Conservation (phyloP, 1,140 invertebrate genomes). For the Calliopsis andreniformis region DNA sequence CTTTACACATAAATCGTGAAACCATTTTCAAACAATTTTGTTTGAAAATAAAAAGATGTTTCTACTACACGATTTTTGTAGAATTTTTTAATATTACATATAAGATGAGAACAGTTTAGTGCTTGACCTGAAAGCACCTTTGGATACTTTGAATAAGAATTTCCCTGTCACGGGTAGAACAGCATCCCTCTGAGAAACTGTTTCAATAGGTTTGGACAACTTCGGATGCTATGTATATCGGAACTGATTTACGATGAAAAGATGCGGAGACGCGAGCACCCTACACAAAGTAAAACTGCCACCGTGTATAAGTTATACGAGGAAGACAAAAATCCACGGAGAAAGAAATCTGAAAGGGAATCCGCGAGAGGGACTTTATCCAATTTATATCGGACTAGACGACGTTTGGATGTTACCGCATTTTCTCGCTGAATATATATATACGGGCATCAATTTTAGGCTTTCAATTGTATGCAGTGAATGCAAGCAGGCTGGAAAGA, state of each 20-base stretch:
- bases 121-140: not conserved
- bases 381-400: constrained; percentile 25
- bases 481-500: not conserved
- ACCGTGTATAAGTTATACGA: not conserved
- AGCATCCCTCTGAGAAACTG: not conserved
- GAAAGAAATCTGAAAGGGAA: constrained; percentile 16
- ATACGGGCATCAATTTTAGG: not conserved
- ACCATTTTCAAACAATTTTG: no score
- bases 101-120: no score
- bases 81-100: no score
- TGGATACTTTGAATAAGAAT: not conserved
- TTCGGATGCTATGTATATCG: not conserved
- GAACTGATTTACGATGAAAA: constrained; percentile 20
- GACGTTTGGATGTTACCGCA: constrained; percentile 20
- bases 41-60: no score
- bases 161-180: not conserved
- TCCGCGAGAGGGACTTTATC: constrained; percentile 19
- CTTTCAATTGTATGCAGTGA: not conserved
- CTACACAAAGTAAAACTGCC: constrained; percentile 4
- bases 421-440: not conserved
- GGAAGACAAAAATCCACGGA: not conserved
- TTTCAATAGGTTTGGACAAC: not conserved
- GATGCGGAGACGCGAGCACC: no score
- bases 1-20: no score
- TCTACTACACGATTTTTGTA: no score